A percentile compares a stretch with the other conserved stretches of the same genome.
Conservation (phyloP, 2,888 invertebrate species). For the Oscheius myriophilus region DNA sequence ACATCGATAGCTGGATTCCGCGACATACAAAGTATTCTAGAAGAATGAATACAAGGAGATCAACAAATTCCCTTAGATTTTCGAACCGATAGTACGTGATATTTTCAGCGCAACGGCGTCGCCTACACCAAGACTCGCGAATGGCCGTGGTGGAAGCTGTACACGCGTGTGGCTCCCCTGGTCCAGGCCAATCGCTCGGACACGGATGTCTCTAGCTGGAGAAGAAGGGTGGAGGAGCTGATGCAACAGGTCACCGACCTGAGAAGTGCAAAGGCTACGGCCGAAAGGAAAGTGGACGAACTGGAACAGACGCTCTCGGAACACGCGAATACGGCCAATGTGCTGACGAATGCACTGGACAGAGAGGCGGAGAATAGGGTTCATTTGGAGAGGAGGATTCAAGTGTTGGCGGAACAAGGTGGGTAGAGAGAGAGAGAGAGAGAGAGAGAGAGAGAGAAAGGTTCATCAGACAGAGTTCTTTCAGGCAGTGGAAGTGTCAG, state of each 20-base stretch:
- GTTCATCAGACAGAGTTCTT: not conserved
- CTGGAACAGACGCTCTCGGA: slow-evolving; percentile 23
- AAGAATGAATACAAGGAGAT: no score
- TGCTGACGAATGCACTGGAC: slow-evolving; percentile 16
- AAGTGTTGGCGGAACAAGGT: slow-evolving; percentile 27
- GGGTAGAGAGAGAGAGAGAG: not conserved
- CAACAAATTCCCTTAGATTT: no score
- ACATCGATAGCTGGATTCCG: no score
- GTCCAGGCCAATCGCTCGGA: slow-evolving; percentile 77
- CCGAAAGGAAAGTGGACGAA: slow-evolving; percentile 29
- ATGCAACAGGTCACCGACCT: slow-evolving; percentile 46
- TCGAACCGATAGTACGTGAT: no score
- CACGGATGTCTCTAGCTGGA: slow-evolving; percentile 45
- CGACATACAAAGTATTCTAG: no score
- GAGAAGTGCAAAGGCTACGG: slow-evolving; percentile 35
- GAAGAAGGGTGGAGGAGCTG: slow-evolving; percentile 40
- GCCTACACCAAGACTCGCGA: slow-evolving; percentile 55
- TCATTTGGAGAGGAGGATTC: slow-evolving; percentile 34
- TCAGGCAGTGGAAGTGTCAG: slow-evolving; percentile 27
- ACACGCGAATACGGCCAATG: slow-evolving; percentile 26
- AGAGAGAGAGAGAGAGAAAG: not conserved
- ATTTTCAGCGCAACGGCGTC: slow-evolving; percentile 45
- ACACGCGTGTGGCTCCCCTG: slow-evolving; percentile 89
- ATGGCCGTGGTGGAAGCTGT: slow-evolving; percentile 96
- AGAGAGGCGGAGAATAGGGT: slow-evolving; percentile 42